Evolutionary conservation across 2,888 invertebrate genomes (phyloP).

Genomic region (Zeuzera pyrina): DNA sequence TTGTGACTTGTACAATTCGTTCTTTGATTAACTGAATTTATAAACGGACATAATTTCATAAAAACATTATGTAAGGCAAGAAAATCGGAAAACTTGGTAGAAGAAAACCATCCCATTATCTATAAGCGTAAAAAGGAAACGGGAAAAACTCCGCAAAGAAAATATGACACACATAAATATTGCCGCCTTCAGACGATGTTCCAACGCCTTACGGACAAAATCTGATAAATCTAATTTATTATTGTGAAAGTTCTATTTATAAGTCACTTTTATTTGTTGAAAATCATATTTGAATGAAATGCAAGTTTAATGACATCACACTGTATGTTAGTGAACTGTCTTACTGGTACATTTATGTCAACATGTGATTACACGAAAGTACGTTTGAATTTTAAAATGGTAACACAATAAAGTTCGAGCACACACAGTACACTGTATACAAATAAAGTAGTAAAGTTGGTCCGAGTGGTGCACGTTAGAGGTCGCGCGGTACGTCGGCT

Average conservation of each 20-base stretch:
- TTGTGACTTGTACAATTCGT: constrained; percentile 24
- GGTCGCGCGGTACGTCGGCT: constrained; percentile 26
- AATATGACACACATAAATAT: constrained; percentile 59
- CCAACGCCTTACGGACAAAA: constrained; percentile 30
- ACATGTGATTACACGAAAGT: too few relatives aligned
- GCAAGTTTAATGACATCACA: not conserved
- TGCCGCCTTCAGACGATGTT: constrained; percentile 48
- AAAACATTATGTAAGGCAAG: constrained; percentile 24
- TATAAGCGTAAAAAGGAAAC: constrained; percentile 43
- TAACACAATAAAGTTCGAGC: too few relatives aligned
- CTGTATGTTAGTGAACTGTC: not conserved
- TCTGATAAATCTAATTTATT: constrained; percentile 25
- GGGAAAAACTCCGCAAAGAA: constrained; percentile 43
- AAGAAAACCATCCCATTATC: constrained; percentile 36
- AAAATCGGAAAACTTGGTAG: constrained; percentile 44
- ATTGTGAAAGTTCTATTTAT: not conserved
- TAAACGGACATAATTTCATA: too few relatives aligned
- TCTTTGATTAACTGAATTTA: not conserved
- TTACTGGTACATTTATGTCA: not conserved
- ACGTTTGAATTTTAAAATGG: too few relatives aligned
- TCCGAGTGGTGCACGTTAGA: constrained; percentile 11
- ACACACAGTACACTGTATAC: too few relatives aligned
- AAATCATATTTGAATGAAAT: not conserved
- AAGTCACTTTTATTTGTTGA: not conserved
- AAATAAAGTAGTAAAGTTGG: constrained; percentile 1